These are phyloP conservation scores for Drosophila ercepeae DNA, from an alignment of 1,140 invertebrate species.

Conservation along the genomic window DNA sequence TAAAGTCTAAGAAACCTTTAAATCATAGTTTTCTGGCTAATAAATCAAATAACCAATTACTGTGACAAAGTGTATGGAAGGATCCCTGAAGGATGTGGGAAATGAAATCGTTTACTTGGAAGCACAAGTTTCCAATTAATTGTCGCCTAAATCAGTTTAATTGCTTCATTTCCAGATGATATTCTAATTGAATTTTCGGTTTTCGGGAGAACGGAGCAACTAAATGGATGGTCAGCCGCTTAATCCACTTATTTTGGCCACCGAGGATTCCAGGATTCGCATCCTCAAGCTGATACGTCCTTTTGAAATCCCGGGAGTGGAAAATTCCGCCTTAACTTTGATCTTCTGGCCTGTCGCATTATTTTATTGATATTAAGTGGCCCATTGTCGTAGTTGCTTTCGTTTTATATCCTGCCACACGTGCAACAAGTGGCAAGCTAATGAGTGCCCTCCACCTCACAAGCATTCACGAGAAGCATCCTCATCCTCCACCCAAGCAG, in stretches of 20 bases:
- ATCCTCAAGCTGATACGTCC: background rate
- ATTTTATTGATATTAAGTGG: conserved; percentile 47
- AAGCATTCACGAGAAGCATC: too few species aligned
- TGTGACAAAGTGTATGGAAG: background rate
- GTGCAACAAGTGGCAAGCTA: conserved; percentile 57
- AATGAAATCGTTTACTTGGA: too few species aligned
- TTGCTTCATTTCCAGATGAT: conserved; percentile 36
- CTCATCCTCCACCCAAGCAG: too few species aligned
- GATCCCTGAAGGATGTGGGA: too few species aligned
- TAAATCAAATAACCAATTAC: background rate
- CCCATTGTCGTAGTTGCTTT: background rate
- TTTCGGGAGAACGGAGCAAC: too few species aligned
- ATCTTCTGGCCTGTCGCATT: conserved; percentile 13
- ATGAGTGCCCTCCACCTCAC: conserved; percentile 14
- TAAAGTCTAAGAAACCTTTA: too few species aligned
- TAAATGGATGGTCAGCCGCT: background rate
- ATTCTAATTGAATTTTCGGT: conserved; percentile 18
- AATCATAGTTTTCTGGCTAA: background rate
- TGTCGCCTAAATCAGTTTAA: conserved; percentile 25
- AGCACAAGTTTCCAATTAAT: background rate
- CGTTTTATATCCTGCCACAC: background rate
- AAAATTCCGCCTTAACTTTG: conserved; percentile 1
- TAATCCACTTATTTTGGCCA: conserved; percentile 4
- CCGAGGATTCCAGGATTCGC: too few species aligned
- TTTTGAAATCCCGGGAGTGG: background rate